Base-by-base conservation (phyloP, 2,797 vertebrate species). In the Champsocephalus esox region DNA sequence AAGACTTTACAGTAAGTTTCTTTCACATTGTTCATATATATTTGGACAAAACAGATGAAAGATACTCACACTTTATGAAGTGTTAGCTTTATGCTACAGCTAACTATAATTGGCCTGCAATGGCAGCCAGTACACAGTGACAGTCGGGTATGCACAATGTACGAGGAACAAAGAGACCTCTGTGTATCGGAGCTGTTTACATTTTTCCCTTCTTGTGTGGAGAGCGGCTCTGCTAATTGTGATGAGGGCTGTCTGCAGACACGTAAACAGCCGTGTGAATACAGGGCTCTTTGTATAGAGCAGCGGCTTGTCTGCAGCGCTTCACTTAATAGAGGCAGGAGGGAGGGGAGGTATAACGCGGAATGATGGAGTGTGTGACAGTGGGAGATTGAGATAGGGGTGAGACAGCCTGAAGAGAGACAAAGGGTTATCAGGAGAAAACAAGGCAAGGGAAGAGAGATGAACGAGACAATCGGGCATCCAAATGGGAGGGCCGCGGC, bases 361-460 rank as follows among this genome's bases (percentile, higher is more conserved):
- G 66, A 70, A 83, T 75, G 87, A 91, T 87, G 69, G 86, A 86
- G 83, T 61, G 70, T 82, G 83, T 88, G 89, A 89, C 77, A 81
- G 77, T 10, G 72, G 65, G 79, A 87, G 89, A 87, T 80, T 85
- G 82, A 88, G 88, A 88, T 86, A 87, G 73, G 71, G 79, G 73
- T 63, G 81, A 85, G 81, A 83, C 79, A 21, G 70, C 85, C 78
- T 77, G 68, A 78, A 61, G 78, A 86, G 79, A 84, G 79, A 84
- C 81, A 34, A 68, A 69, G 34, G 74, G 83, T 89, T 89, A 89
- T 89, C 85, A 71, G 79, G 50, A 70, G 78, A 84, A 85, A 86
- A 86, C 75, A 75, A 83, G 71, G 66, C 66, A 48, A 70, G 76
- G 74, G 67, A 43, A 74, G 57, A 70, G 55, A 62, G 82, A 52